Conservation (phyloP, 2,113 vertebrate species). For the Phylloscopus trochiloides region DNA sequence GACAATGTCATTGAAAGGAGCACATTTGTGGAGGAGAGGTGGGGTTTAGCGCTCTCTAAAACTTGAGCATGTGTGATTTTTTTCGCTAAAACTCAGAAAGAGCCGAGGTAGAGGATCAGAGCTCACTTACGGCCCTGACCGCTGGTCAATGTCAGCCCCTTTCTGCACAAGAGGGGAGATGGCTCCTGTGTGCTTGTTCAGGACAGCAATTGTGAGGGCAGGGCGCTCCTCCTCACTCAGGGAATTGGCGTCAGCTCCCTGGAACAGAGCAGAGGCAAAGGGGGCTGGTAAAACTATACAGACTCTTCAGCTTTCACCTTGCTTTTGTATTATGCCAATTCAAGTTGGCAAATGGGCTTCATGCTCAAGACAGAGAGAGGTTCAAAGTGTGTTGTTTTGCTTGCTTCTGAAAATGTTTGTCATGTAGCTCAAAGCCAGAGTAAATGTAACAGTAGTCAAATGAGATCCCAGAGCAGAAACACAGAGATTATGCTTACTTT, state of each 20-base stretch:
- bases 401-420: neutral
- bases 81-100: neutral
- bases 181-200: constrained; percentile 69
- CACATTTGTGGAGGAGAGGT: neutral
- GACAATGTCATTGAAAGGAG: neutral
- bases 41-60: neutral
- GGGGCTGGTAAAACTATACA: neutral
- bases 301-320: neutral
- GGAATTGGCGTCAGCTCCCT: constrained; percentile 86
- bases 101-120: accelerated
- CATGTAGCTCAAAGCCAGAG: neutral
- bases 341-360: neutral
- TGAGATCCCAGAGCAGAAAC: neutral
- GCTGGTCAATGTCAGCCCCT: constrained; percentile 78
- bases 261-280: neutral
- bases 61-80: neutral
- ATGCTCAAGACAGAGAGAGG: neutral
- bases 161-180: constrained; percentile 79
- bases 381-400: neutral
- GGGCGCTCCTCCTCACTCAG: constrained; percentile 53
- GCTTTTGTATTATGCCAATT: neutral
- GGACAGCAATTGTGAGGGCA: constrained; percentile 70
- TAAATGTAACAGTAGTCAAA: neutral
- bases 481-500: neutral
- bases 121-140: constrained; percentile 78